A percentile compares a stretch with the other conserved stretches of the same genome.
These are phyloP conservation scores for Anastatus disparis DNA, from an alignment of 1,140 invertebrate genomes.

Conservation along the genomic window DNA sequence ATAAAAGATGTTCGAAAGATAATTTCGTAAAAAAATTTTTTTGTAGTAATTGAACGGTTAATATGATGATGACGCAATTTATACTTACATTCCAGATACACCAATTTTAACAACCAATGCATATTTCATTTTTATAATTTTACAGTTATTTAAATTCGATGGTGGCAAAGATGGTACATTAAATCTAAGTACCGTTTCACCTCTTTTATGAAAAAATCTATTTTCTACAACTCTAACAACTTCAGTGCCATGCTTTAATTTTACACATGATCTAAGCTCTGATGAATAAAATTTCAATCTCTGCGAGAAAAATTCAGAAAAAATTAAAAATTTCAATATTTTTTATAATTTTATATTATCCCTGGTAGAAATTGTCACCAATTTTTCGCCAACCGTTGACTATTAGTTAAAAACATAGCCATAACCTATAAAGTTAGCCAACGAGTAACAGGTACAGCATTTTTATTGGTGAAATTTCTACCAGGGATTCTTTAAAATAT, in stretches of 20 bases:
- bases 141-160: constrained; percentile 44
- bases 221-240: constrained; percentile 26
- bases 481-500: too few relatives aligned
- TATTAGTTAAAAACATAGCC: too few relatives aligned
- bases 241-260: neutral
- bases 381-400: too few relatives aligned
- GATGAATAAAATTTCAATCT: constrained; percentile 7
- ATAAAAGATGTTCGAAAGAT: too few relatives aligned
- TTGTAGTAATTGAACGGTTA: too few relatives aligned
- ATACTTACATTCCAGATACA: constrained; percentile 44
- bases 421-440: too few relatives aligned
- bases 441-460: too few relatives aligned
- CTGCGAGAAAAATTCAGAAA: constrained; percentile 8
- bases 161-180: constrained; percentile 46
- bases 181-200: constrained; percentile 23
- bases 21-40: too few relatives aligned
- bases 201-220: constrained; percentile 34
- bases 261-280: neutral
- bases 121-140: constrained; percentile 45
- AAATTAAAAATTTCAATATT: neutral
- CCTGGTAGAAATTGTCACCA: too few relatives aligned
- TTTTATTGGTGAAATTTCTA: too few relatives aligned
- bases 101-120: constrained; percentile 22
- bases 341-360: too few relatives aligned
- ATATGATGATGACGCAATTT: too few relatives aligned